Evolutionary conservation across 2,888 invertebrate genomes (phyloP), one percentile per base, ranked within the genome.

Genomic region (Perizoma flavofasciatum): DNA sequence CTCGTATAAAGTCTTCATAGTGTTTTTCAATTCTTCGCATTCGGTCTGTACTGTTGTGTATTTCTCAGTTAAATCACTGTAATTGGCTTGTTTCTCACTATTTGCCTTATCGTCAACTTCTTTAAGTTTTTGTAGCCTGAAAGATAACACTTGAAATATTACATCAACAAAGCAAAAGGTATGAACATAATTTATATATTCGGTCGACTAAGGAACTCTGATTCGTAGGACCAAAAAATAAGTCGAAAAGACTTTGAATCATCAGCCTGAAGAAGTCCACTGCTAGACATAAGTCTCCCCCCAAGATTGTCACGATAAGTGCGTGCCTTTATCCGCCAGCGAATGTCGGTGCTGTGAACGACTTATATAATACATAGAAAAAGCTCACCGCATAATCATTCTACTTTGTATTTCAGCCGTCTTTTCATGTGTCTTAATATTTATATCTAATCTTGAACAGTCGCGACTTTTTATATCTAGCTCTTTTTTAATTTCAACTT

Each of bases 351-450:
- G n/a, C n/a, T n/a, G n/a, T n/a, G n/a, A n/a, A n/a, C n/a, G n/a
- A n/a, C n/a, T n/a, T n/a, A n/a, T n/a, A n/a, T n/a, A n/a, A 3
- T 22, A 22, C 22, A 22, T 22, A 22, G 22, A 22, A 22, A 37
- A 32, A 57, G 11, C 61, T 71, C 77, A 90, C 92, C 89, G 89
- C 41, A 73, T 83, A 44, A 91, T 88, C 75, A 89, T 89, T 59
- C 78, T 83, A 63, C 78, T 85, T 65, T 90, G 91, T 65, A 91
- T 82, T 72, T 88, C 84, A 0, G 85, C 85, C 0, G 90, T 83
- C 66, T 88, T 91, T 61, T 90, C 87, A 48, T 88, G 87, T 0
- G 88, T 91, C 69, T 88, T 92, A 5, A 89, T 88, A 67, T 92
- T 92, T 6, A 74, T 79, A 52, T 87, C 83, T 10, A 90, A 63